A percentile compares a stretch with the other conserved stretches of the same genome.
These are phyloP conservation scores for Grammatotria lemairii DNA, from an alignment of 2,113 vertebrate species.

Conservation along the genomic window DNA sequence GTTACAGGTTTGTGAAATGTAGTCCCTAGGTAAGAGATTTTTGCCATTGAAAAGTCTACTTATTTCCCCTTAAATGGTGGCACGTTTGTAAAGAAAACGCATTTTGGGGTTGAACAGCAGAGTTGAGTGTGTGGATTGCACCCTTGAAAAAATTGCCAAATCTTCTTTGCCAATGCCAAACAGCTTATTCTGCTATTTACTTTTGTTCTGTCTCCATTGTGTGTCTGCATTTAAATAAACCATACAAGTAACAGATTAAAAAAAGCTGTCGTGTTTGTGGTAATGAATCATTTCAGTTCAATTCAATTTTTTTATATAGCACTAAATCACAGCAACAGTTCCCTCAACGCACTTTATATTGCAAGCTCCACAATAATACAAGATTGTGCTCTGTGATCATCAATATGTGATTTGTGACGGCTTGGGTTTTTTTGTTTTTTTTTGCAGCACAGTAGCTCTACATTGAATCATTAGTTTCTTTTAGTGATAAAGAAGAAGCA, in stretches of 20 bases:
- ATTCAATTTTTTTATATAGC: not conserved
- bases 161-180: not conserved
- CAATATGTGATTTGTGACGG: not conserved
- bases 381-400: not conserved
- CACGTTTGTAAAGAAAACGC: not conserved
- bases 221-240: not conserved
- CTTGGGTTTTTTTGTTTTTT: accelerated
- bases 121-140: not conserved
- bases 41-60: not conserved
- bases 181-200: not conserved
- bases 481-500: not conserved
- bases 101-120: not conserved
- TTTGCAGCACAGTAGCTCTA: not conserved
- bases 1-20: not conserved
- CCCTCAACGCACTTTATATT: not conserved
- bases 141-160: not conserved
- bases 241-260: not conserved
- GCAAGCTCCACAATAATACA: not conserved
- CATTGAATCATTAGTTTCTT: not conserved
- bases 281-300: not conserved
- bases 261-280: not conserved
- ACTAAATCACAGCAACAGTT: not conserved
- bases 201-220: not conserved
- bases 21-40: not conserved
- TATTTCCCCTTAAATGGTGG: not conserved